Evolutionary conservation across 2,888 invertebrate species (phyloP), one percentile per base, ranked within the genome.

Genomic region (Gymnocheta viridis): DNA sequence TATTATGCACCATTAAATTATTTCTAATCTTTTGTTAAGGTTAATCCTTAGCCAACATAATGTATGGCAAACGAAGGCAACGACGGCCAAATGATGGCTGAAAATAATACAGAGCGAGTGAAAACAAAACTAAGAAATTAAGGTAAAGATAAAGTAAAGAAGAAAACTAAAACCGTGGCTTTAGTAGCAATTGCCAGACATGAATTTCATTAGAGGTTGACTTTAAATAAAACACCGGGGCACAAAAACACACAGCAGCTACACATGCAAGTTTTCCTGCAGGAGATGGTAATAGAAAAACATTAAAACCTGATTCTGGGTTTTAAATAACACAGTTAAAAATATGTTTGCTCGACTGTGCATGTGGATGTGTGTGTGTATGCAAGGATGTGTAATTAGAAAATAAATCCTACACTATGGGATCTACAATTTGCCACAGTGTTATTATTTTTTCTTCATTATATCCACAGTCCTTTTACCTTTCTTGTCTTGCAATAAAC

Each of bases 1-100:
- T 84, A 84, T 84, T 81, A 84, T 73, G 60, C 84, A 22, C 62
- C 84, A 84, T 84, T 84, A 84, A 84, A 84, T 84, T 84, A 84
- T 84, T 84, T 67, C 84, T 84, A 81, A 84, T 84, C 84, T 73
- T 84, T 73, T 81, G 84, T 84, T 84, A 78, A 81, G 81, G 81
- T 84, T 84, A 84, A 84, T 84, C 81, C 77, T 56, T 19, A 72
- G 72, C 67, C 66, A 62, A 49, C 51, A n/a, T 12, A 56, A 66
- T n/a, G 12, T 19, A 66, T 58, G 12, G 3, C 17, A 56, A 27
- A 38, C 24, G 2, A 47, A 29, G 35, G 41, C 27, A 35, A 29
- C 19, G 22, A 22, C 12, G 27, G 22, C 49, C n/a, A 38, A 35
- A 32, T 54, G 54, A n/a, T 32, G 29, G 41, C 1, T 14, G 29